Percentiles rank a stretch among this genome's conserved stretches.
These are phyloP conservation scores for Scylla paramamosain DNA, from an alignment of 1,140 invertebrate genomes.

Conservation along the genomic window DNA sequence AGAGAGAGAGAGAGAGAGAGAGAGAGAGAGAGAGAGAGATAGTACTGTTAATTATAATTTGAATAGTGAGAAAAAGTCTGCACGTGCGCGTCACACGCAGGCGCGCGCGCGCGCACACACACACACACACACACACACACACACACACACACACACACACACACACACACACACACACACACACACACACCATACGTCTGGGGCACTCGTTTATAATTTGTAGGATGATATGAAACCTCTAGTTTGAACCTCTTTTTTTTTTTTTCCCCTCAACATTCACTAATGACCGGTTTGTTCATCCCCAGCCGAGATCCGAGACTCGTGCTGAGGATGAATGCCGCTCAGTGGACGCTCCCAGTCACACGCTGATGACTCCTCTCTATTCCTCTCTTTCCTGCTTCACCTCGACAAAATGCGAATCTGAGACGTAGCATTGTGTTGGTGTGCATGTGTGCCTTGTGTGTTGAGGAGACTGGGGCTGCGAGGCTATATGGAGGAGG, in stretches of 20 bases:
- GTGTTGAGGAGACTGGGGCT: neutral
- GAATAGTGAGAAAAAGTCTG: too few relatives aligned
- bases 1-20: constrained; percentile 20
- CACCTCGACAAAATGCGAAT: neutral
- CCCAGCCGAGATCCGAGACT: neutral
- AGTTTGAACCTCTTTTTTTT: neutral
- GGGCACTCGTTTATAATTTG: neutral
- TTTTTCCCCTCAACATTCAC: neutral
- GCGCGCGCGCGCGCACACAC: neutral
- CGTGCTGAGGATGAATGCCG: too few relatives aligned
- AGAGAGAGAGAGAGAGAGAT: neutral
- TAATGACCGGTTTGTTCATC: constrained; percentile 32
- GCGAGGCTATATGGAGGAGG: neutral
- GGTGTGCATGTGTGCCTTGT: neutral
- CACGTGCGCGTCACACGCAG: too few relatives aligned
- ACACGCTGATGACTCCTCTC: neutral
- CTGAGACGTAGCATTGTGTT: neutral
- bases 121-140: constrained; percentile 20
- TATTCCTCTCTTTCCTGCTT: neutral
- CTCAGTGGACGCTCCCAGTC: neutral
- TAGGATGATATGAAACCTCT: neutral
- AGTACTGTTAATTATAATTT: too few relatives aligned
- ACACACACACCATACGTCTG: neutral
- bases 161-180: neutral
- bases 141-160: constrained; percentile 20